Base-by-base conservation (phyloP, 2,888 invertebrate species). In the Dryobota labecula region DNA sequence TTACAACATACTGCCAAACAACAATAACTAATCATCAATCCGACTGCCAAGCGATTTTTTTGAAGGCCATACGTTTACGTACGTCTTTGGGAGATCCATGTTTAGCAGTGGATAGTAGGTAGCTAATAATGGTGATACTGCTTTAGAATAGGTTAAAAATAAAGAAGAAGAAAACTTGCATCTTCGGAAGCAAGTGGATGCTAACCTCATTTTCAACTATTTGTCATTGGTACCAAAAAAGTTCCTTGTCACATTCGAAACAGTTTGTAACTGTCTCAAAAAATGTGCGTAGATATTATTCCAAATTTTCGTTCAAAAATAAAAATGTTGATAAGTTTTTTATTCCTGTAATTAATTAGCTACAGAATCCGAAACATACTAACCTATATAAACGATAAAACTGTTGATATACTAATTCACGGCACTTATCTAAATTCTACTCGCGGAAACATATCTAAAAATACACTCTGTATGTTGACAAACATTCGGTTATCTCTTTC, bases 391-490 rank as follows among this genome's bases (percentile, higher is more conserved):
- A 62, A 76, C 45, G 47, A 62, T 57, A 61, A 64, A 57, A 65
- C 45, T 57, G 58, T 76, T 72, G 64, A 65, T 63, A 71, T 41
- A 64, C 36, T 43, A 71, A 82, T 81, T 67, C 61, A 71, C 61
- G 8, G 11, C 65, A 69, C 45, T 76, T 78, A 78, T 80, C 73
- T 82, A 58, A 66, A 69, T 73, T 78, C 64, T 62, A 30, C 57
- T 49, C 62, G n/a, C 72, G 83, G 79, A 78, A 80, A 82, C 78
- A 49, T 33, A 27, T 78, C 79, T 82, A 80, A 66, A 73, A 73
- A 78, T 80, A 80, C 41, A 45, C 13, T 49, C 9, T 54, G 24
- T 47, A 73, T 80, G 83, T 80, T 80, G 79, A 80, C 78, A 80
- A 80, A 80, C 73, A 78, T 60, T 78, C 57, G n/a, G 61, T 78